These are phyloP conservation scores for Charanyca ferruginea DNA, from an alignment of 2,888 invertebrate species.

Conservation along the genomic window DNA sequence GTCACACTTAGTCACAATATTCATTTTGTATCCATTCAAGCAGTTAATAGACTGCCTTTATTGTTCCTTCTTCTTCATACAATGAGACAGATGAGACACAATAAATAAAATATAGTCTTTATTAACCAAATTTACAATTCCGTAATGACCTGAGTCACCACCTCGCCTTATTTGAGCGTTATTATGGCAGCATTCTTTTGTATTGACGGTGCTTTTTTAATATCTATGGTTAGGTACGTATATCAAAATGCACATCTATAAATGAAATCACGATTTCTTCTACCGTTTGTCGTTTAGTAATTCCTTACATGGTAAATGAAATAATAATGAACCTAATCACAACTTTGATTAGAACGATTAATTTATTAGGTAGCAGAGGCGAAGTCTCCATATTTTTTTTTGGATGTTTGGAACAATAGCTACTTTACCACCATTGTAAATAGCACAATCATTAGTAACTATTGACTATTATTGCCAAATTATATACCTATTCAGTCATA, in stretches of 20 bases:
- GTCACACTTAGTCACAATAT: too few relatives aligned
- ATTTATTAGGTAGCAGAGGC: too few relatives aligned
- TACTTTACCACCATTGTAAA: too few relatives aligned
- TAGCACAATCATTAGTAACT: too few relatives aligned
- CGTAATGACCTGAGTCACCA: constrained; percentile 62
- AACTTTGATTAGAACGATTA: too few relatives aligned
- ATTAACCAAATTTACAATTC: constrained; percentile 48
- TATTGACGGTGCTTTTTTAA: constrained; percentile 63
- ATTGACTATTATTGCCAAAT: too few relatives aligned
- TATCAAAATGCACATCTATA: constrained; percentile 35
- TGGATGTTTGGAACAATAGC: too few relatives aligned
- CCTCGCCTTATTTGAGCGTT: constrained; percentile 53
- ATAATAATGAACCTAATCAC: too few relatives aligned
- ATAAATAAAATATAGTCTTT: constrained; percentile 41
- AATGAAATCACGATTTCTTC: constrained; percentile 11
- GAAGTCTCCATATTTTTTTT: too few relatives aligned
- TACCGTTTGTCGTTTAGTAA: neutral
- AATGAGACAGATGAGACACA: constrained; percentile 10
- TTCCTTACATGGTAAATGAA: too few relatives aligned
- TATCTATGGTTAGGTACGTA: constrained; percentile 40
- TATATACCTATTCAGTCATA: too few relatives aligned
- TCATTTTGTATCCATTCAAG: neutral
- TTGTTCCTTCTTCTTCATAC: neutral
- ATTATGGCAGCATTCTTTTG: constrained; percentile 65
- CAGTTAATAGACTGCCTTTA: neutral